phyloP scores from a whole-genome alignment of 2,113 vertebrate species.

The Macroglossus sobrinus region DNA sequence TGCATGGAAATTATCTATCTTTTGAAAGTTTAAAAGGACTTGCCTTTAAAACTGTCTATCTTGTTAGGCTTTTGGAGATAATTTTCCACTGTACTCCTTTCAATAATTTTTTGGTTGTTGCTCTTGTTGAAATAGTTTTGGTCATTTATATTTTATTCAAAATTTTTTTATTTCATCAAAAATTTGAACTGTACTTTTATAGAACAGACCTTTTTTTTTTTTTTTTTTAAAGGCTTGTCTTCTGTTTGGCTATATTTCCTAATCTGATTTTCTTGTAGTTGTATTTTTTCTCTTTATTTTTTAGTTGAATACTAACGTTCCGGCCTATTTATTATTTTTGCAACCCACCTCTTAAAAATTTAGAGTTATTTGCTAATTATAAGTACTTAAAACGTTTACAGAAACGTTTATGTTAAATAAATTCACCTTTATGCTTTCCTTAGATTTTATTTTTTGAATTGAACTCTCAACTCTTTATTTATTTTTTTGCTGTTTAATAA shows the following conservation, averaged over 20 bases:
- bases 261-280: not conserved
- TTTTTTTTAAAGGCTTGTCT: not conserved
- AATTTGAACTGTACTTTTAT: constrained; percentile 17
- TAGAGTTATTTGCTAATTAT: constrained; percentile 31
- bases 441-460: not conserved
- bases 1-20: constrained; percentile 16
- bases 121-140: not conserved
- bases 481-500: not conserved
- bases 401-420: not conserved
- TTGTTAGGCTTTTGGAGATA: constrained; percentile 31
- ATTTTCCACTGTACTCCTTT: constrained; percentile 34
- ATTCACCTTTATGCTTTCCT: not conserved
- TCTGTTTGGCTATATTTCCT: constrained; percentile 12
- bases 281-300: not conserved
- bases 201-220: not conserved
- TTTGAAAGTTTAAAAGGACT: constrained; percentile 57
- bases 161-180: not conserved
- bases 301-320: not conserved
- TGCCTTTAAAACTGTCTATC: constrained; percentile 29
- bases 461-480: not conserved
- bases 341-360: not conserved
- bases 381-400: not conserved
- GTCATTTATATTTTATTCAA: constrained; percentile 19
- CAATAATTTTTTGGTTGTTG: not conserved
- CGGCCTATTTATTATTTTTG: not conserved